Evolutionary conservation across 2,888 invertebrate species (phyloP), one percentile per base, ranked within the genome.

Genomic region (Limenitis camilla): DNA sequence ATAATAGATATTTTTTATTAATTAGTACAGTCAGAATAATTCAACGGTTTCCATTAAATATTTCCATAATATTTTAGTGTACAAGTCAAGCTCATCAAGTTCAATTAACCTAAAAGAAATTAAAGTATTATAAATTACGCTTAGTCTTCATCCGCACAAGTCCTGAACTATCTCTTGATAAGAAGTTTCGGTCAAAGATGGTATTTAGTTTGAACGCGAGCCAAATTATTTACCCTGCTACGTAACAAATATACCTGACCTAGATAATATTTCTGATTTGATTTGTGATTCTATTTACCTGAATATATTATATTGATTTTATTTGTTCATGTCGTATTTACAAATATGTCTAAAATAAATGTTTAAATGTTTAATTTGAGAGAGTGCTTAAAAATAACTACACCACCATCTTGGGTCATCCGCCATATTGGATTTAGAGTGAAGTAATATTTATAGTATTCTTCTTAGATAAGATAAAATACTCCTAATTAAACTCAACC

Each of bases 211-310:
- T 73, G 71, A 76, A 74, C 72, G 63, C 61, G 68, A 71, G 77
- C 74, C 73, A 79, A 78, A 76, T 79, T 76, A 74, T 75, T 74
- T 73, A 68, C 73, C 71, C 69, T 69, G 65, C 31, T 38, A 35
- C 39, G 36, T 49, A 52, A 42, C 40, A 59, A 59, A 58, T 55
- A 51, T 59, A 52, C 41, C 43, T 49, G 58, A 60, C 60, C 58
- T 50, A 58, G 53, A 62, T 52, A 58, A 28, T 46, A 54, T 55
- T 52, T 49, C 53, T 44, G 45, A 49, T 42, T 53, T 49, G 40
- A 44, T 47, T 55, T 31, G 41, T 42, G 46, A 11, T 10, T 32
- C 6, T 28, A 54, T 35, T 49, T 6, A 28, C 31, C 30, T 6
- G 42, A 42, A 49, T 42, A 49, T 28, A 49, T 40, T 35, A 31